Evolutionary conservation across 2,113 vertebrate species (phyloP).

Genomic region (Psittacara wagleri): DNA sequence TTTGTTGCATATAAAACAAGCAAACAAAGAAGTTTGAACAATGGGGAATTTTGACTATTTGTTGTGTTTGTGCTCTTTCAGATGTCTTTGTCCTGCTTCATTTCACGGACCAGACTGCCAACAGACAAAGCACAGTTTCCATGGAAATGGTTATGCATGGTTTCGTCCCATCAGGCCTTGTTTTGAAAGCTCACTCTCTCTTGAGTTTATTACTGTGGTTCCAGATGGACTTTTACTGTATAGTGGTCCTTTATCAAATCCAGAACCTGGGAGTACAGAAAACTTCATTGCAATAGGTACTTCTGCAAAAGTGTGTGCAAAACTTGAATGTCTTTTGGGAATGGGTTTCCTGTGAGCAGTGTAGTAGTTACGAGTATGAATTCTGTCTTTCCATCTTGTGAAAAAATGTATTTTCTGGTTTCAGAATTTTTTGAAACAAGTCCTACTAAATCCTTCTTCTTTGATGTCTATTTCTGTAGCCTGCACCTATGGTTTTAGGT

Average conservation of each 20-base stretch:
- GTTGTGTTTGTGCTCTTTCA: conserved; percentile 54
- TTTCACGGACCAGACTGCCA: conserved; percentile 89
- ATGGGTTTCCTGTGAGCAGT: not conserved
- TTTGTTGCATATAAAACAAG: not conserved
- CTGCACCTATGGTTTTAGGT: not conserved
- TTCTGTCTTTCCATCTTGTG: not conserved
- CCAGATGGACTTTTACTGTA: conserved; percentile 86
- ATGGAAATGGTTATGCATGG: conserved; percentile 88
- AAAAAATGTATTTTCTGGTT: not conserved
- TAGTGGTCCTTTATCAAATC: conserved; percentile 83
- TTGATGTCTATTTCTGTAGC: not conserved
- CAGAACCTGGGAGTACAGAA: conserved; percentile 80
- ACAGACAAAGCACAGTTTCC: conserved; percentile 90
- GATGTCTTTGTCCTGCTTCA: conserved; percentile 85
- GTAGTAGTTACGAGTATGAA: not conserved
- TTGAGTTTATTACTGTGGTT: conserved; percentile 88
- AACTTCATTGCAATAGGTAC: conserved; percentile 90
- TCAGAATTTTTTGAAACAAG: not conserved
- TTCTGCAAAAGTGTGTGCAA: not conserved
- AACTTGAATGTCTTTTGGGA: not conserved
- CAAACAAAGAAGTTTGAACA: not conserved
- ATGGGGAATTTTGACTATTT: not conserved
- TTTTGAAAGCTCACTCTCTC: conserved; percentile 84
- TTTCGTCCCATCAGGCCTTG: conserved; percentile 87
- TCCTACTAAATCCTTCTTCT: not conserved